Base-by-base conservation (phyloP, 2,113 vertebrate species). In the Vidua chalybeata region DNA sequence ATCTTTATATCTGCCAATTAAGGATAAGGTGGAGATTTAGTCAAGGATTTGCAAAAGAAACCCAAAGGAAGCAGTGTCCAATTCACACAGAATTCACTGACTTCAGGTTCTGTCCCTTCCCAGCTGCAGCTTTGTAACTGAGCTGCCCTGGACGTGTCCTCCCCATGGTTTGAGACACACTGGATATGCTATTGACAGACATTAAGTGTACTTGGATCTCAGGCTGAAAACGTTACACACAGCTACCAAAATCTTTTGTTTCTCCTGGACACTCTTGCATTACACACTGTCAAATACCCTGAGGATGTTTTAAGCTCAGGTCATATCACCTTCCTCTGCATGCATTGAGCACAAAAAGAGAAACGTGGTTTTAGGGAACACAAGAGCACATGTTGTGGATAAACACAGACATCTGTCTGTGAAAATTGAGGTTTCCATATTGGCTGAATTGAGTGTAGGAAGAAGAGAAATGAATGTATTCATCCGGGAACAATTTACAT, bases 401-500 rank as follows among this genome's bases (percentile, higher is more conserved):
- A 83, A 90, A 85, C 18, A 54, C 0, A 66, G 58, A 31, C 5
- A 18, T 79, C 48, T 84, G 6, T 76, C 66, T 94, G 61, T 89
- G 73, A 68, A 94, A 84, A 39, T 0, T 11, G 62, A 87, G 31
- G 54, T 59, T 64, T 89, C 71, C 21, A 9, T 61, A 58, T 69
- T 87, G 62, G 62, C 35, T 10, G 8, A 69, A 69, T 23, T 46
- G 56, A 87, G 26, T 37, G 41, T 52, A 41, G 39, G 24, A 61
- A 68, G 74, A 89, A 31, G 10, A 75, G 73, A 95, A 84, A 56
- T 13, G 1, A 84, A 27, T 7, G 2, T 84, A 85, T 51, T 87
- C 0, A 0, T 68, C 51, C 0, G 0, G 49, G 71, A 85, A 62
- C 75, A 6, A 54, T 89, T 92, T 85, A 43, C 84, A 48, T 67